phyloP scores from a whole-genome alignment of 2,113 vertebrate genomes.

The Thryonomys swinderianus region DNA sequence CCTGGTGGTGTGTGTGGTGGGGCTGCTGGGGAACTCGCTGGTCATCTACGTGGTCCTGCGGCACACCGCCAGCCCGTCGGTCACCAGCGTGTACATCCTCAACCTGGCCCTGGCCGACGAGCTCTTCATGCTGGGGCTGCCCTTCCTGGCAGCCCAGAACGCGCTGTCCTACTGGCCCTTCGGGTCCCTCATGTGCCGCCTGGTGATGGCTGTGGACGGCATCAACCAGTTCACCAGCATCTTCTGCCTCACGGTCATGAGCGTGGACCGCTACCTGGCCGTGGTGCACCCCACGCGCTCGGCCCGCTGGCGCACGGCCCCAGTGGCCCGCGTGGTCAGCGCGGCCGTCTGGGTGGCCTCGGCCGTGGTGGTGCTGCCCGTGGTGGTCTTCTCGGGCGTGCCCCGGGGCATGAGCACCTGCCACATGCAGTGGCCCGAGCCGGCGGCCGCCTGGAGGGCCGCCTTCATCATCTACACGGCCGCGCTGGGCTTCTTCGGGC shows the following conservation, averaged over 20 bases:
- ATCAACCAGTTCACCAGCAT: constrained; percentile 99
- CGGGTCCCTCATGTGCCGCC: constrained; percentile 95
- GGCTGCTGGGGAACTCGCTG: constrained; percentile 94
- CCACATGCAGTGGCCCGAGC: constrained; percentile 96
- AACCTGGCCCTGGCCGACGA: constrained; percentile 97
- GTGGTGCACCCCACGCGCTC: constrained; percentile 95
- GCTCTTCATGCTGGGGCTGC: constrained; percentile 97
- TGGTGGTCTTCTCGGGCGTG: constrained; percentile 94
- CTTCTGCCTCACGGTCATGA: constrained; percentile 98
- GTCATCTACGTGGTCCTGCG: constrained; percentile 95
- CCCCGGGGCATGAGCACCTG: constrained; percentile 93
- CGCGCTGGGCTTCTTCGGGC: constrained; percentile 94
- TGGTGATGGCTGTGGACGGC: constrained; percentile 97
- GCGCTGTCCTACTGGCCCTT: constrained; percentile 97
- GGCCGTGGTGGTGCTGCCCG: constrained; percentile 94
- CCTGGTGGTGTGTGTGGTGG: constrained; percentile 93
- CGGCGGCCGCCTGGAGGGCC: constrained; percentile 92
- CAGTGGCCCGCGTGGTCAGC: constrained; percentile 92
- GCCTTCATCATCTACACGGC: constrained; percentile 95
- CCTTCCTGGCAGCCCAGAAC: constrained; percentile 95
- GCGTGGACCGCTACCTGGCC: constrained; percentile 95
- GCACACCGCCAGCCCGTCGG: constrained; percentile 92
- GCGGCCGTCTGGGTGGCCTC: constrained; percentile 93
- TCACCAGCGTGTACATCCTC: constrained; percentile 97
- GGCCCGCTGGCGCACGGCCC: constrained; percentile 93